Conservation (phyloP, 1,140 invertebrate genomes). For the Cyclina sinensis region DNA sequence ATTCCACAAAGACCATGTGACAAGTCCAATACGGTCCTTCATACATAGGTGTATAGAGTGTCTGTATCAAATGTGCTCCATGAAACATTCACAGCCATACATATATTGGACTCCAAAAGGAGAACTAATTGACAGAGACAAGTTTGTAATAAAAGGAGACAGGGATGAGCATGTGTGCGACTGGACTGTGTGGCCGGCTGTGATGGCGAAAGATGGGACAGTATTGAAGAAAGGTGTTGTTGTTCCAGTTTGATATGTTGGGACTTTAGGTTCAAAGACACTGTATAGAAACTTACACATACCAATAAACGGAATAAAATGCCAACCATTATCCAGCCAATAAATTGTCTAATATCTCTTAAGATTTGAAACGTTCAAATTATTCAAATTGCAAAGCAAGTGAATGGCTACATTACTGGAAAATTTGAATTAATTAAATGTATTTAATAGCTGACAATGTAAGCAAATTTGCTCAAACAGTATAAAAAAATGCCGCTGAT, state of each 20-base stretch:
- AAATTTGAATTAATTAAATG: too few species aligned
- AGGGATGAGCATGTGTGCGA: slow-evolving; percentile 31
- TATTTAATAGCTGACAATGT: too few species aligned
- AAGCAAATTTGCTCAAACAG: too few species aligned
- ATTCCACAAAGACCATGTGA: background rate
- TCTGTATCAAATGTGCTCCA: background rate
- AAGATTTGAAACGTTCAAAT: too few species aligned
- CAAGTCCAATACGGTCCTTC: slow-evolving; percentile 6
- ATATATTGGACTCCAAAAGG: slow-evolving; percentile 59
- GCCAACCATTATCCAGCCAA: too few species aligned
- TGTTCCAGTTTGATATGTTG: slow-evolving; percentile 9
- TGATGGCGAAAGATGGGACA: slow-evolving; percentile 8
- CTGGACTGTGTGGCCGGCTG: slow-evolving; percentile 62
- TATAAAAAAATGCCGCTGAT: too few species aligned
- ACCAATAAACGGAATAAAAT: too few species aligned
- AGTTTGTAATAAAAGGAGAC: slow-evolving; percentile 10
- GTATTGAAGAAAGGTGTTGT: slow-evolving; percentile 46
- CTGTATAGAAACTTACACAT: too few species aligned
- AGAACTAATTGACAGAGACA: slow-evolving; percentile 28
- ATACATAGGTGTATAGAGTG: slow-evolving; percentile 7
- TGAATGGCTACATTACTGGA: too few species aligned
- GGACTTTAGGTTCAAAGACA: too few species aligned
- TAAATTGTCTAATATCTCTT: too few species aligned
- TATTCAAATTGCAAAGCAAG: too few species aligned
- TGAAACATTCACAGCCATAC: background rate